Percentiles rank a stretch among this genome's conserved stretches.
phyloP scores from a whole-genome alignment of 2,888 invertebrate species.

The Drosophila ochracea region DNA sequence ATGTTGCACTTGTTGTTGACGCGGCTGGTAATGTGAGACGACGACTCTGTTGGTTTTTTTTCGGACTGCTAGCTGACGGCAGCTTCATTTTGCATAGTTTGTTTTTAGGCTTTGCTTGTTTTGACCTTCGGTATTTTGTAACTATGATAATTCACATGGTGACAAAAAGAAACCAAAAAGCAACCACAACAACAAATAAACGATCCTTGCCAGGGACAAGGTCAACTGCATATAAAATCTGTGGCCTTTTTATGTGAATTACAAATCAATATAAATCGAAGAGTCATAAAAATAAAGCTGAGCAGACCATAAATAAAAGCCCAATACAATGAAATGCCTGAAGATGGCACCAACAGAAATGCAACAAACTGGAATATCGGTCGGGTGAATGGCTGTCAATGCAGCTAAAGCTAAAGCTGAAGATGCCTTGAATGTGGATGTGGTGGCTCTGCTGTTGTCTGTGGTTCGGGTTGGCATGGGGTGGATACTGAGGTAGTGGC shows the following conservation, averaged over 20 bases:
- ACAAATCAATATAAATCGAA: constrained; percentile 80
- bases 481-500: constrained; percentile 7
- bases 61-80: constrained; percentile 9
- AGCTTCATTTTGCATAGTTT: constrained; percentile 54
- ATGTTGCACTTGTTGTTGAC: constrained; percentile 62
- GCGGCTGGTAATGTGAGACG: constrained; percentile 53
- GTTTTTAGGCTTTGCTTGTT: constrained; percentile 28
- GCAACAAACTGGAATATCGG: constrained; percentile 72
- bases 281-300: constrained; percentile 72
- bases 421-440: constrained; percentile 24
- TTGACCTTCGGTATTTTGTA: constrained; percentile 72
- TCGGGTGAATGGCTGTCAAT: constrained; percentile 70
- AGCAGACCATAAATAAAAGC: constrained; percentile 73
- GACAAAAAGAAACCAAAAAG: constrained; percentile 11
- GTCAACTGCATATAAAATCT: constrained; percentile 70
- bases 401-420: constrained; percentile 26
- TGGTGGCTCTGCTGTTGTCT: constrained; percentile 7
- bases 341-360: constrained; percentile 67
- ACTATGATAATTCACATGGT: constrained; percentile 62
- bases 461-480: constrained; percentile 17
- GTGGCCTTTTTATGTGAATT: constrained; percentile 63
- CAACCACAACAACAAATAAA: constrained; percentile 15
- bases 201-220: constrained; percentile 68
- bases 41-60: constrained; percentile 15
- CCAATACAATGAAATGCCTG: constrained; percentile 76